Evolutionary conservation across 2,797 vertebrate genomes (phyloP).

Genomic region (Eurystomus glaucurus): DNA sequence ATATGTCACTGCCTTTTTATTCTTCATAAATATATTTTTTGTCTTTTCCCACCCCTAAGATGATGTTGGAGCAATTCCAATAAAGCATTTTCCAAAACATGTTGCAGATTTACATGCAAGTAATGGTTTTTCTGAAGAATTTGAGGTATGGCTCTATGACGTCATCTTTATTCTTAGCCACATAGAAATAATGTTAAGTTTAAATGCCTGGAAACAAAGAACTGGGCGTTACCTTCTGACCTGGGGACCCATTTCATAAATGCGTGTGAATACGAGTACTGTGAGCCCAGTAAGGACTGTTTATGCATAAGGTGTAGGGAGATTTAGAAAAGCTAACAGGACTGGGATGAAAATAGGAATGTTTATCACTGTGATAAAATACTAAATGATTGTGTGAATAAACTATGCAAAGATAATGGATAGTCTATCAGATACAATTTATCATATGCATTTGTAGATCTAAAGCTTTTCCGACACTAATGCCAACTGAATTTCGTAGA

Average conservation of each 20-base stretch:
- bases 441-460: neutral
- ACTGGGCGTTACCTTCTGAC: neutral
- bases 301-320: neutral
- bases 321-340: neutral
- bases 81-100: conserved; percentile 93
- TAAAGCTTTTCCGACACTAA: neutral
- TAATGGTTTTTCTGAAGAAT: conserved; percentile 92
- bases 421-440: neutral
- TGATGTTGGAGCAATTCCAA: conserved; percentile 88
- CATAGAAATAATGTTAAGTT: neutral
- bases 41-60: conserved; percentile 79
- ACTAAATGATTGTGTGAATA: neutral
- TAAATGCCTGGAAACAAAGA: conserved; percentile 2
- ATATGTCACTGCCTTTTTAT: conserved; percentile 35
- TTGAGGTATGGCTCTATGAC: conserved; percentile 89
- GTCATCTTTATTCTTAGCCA: conserved; percentile 56
- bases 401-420: neutral
- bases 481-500: conserved; percentile 32
- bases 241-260: neutral
- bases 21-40: conserved; percentile 67
- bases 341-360: neutral
- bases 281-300: neutral
- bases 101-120: conserved; percentile 92
- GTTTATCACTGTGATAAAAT: neutral
- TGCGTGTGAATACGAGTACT: neutral